These are phyloP conservation scores for Ceratosolen fusciceps DNA, from an alignment of 1,140 invertebrate genomes.

Conservation along the genomic window DNA sequence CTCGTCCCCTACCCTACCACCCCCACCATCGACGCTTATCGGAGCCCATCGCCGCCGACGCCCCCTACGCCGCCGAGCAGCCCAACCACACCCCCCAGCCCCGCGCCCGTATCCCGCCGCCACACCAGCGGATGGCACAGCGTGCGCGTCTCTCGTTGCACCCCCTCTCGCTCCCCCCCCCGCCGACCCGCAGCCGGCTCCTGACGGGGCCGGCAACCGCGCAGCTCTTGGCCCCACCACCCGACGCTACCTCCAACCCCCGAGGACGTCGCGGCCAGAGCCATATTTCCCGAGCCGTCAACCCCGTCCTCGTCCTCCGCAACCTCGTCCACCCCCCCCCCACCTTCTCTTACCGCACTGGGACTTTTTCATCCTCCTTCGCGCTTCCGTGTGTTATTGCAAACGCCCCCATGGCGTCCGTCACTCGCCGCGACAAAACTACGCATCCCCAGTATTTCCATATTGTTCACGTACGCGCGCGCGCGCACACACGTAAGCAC, in stretches of 20 bases:
- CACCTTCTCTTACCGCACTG: background rate
- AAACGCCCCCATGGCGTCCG: slow-evolving; percentile 56
- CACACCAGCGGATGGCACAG: background rate
- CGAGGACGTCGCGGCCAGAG: background rate
- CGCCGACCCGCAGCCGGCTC: slow-evolving; percentile 23
- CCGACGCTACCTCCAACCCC: slow-evolving; percentile 18
- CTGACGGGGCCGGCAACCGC: slow-evolving; percentile 29
- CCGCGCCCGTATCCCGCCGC: slow-evolving; percentile 23
- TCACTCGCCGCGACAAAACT: slow-evolving; percentile 50
- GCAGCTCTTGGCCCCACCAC: slow-evolving; percentile 40
- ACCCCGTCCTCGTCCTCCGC: slow-evolving; percentile 45
- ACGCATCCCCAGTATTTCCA: background rate
- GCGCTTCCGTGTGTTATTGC: slow-evolving; percentile 61
- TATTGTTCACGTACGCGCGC: too few relatives aligned
- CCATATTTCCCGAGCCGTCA: slow-evolving; percentile 47
- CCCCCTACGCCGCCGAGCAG: too few relatives aligned
- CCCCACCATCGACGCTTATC: slow-evolving; percentile 41
- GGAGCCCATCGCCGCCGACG: too few relatives aligned
- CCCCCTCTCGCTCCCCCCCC: slow-evolving; percentile 20
- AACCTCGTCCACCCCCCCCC: slow-evolving; percentile 45
- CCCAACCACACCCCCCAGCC: slow-evolving; percentile 21
- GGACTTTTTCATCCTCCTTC: slow-evolving; percentile 48
- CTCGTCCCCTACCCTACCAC: too few relatives aligned
- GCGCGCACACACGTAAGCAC: too few relatives aligned
- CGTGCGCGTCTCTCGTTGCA: too few relatives aligned